Conservation (phyloP, 2,888 invertebrate genomes). For the Rhorus exstirpatorius region DNA sequence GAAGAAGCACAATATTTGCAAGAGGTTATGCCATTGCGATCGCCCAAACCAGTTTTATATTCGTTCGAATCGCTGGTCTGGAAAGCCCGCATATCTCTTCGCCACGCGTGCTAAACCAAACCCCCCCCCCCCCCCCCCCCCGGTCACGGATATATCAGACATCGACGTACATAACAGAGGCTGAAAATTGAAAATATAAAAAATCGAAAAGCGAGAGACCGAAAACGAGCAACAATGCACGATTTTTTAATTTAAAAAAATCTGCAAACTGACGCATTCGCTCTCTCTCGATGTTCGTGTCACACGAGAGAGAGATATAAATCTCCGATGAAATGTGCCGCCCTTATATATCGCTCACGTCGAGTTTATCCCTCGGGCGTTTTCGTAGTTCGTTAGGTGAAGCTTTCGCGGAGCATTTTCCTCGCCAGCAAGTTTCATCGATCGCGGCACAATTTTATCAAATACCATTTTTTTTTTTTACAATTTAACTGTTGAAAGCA, state of each 20-base stretch:
- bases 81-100: constrained; percentile 43
- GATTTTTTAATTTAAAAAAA: constrained; percentile 64
- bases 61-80: constrained; percentile 62
- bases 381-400: constrained; percentile 33
- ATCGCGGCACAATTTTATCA: neutral
- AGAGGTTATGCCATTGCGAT: constrained; percentile 2
- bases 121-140: too few species aligned
- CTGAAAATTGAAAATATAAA: constrained; percentile 52
- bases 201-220: neutral
- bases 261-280: constrained; percentile 53
- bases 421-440: neutral
- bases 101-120: neutral
- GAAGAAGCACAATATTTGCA: constrained; percentile 15
- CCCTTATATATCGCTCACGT: constrained; percentile 8
- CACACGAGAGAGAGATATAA: constrained; percentile 36
- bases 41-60: constrained; percentile 25
- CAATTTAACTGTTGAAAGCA: neutral
- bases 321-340: constrained; percentile 43
- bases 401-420: neutral
- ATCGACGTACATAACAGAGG: constrained; percentile 51
- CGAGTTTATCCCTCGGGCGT: constrained; percentile 48
- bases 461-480: neutral
- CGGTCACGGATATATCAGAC: constrained; percentile 59
- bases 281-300: constrained; percentile 36
- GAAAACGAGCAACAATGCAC: constrained; percentile 37